phyloP scores from a whole-genome alignment of 2,113 vertebrate species.

The Pseudonaja textilis region DNA sequence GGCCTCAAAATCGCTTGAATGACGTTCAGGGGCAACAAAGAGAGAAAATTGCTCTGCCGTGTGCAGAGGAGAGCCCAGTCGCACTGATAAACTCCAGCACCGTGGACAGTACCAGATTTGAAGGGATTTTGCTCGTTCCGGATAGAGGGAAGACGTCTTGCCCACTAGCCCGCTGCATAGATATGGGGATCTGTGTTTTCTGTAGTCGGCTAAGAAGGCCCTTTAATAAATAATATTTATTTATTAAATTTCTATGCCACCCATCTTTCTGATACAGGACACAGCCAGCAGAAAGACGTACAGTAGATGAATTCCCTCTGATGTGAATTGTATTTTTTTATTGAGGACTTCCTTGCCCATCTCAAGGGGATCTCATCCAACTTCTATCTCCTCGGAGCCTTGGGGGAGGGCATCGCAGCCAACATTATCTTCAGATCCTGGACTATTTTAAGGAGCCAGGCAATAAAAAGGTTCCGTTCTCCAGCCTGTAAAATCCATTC shows the following conservation, averaged over 20 bases:
- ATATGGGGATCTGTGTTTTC: neutral
- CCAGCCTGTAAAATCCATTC: neutral
- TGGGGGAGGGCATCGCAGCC: neutral
- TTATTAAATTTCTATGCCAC: neutral
- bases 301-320: neutral
- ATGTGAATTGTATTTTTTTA: neutral
- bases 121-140: neutral
- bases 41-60: neutral
- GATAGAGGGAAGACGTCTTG: neutral
- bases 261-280: neutral
- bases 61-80: neutral
- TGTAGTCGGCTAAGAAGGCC: neutral
- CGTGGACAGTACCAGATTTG: neutral
- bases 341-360: neutral
- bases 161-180: neutral
- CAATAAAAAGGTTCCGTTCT: rapidly evolving
- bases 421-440: neutral
- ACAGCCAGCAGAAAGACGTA: neutral
- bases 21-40: conserved; percentile 11
- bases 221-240: neutral
- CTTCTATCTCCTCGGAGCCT: neutral
- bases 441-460: neutral
- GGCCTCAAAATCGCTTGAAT: neutral
- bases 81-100: neutral
- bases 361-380: neutral